These are phyloP conservation scores for Burhinus oedicnemus DNA, from an alignment of 2,113 vertebrate species.

Conservation along the genomic window DNA sequence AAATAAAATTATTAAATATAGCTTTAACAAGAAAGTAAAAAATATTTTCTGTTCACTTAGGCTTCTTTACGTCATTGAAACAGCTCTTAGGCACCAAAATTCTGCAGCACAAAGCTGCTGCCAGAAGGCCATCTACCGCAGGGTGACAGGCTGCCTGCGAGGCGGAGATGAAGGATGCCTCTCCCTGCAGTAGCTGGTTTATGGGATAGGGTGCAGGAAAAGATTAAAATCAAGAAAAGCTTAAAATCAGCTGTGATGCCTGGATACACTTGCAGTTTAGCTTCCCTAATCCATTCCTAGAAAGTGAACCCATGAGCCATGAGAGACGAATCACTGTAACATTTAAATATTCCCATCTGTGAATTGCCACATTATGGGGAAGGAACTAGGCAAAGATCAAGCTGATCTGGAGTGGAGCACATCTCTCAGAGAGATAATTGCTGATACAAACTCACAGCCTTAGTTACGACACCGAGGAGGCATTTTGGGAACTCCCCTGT, in stretches of 20 bases:
- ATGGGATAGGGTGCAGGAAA: not conserved
- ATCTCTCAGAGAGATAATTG: not conserved
- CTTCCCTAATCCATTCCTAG: not conserved
- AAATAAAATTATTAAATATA: not conserved
- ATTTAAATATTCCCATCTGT: not conserved
- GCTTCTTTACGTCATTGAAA: not conserved
- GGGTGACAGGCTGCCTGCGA: not conserved
- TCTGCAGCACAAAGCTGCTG: not conserved
- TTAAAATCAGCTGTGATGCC: not conserved
- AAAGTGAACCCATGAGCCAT: not conserved
- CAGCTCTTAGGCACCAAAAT: not conserved
- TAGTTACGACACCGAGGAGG: not conserved
- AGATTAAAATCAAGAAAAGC: not conserved
- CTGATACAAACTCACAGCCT: not conserved
- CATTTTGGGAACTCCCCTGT: not conserved
- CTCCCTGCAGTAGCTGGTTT: not conserved
- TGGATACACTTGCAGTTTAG: not conserved
- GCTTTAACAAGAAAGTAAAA: not conserved
- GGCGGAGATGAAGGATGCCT: not conserved
- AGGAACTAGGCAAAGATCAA: not conserved
- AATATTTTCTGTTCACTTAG: not conserved
- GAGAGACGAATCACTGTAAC: not conserved
- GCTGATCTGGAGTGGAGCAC: accelerated
- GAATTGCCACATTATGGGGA: not conserved
- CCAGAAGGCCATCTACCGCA: not conserved